Base-by-base conservation (phyloP, 2,113 vertebrate genomes). In the Promerops cafer region DNA sequence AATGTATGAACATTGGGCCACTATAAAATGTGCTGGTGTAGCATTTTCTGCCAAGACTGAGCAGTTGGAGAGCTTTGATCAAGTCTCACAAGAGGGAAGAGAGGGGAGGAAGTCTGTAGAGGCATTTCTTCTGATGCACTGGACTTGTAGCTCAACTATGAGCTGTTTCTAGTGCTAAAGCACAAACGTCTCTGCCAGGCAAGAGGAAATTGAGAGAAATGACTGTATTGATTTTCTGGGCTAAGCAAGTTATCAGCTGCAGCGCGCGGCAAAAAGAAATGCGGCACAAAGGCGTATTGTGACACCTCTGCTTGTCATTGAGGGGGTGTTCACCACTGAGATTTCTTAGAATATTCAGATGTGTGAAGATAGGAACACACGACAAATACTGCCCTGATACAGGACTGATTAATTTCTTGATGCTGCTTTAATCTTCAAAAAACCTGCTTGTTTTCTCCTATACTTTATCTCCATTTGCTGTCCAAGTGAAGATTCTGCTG, bases 201-300 rank as follows among this genome's bases (percentile, higher is more conserved):
- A 74, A 71, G 22, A 86, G 26, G n/a, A 78, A 94, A 81, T 17
- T 1, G 6, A 13, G 31, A 75, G 40, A 54, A 74, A 61, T 17
- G 2, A 22, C 9, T 37, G 5, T 45, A 33, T 10, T 45, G 59
- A 23, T 37, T 28, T 57, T 11, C 40, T 37, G 72, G 31, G 47
- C 68, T 13, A 14, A 64, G 17, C 22, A 9, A 44, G 49, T 39
- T 82, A 69, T 13, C 56, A 63, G 50, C 42, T 47, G 2, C 17
- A 18, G 45, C 7, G 0, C 2, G 3, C 0, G 2, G 56, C 0
- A 3, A 35, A 59, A 85, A 64, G 64, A 70, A 44, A 18, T 0
- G 17, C 0, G 1, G 54, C 81, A 45, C 26, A 24, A 10, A 11
- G 31, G 22, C 6, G 0, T 1, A 1, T 0, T 14, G 19, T 47